These are phyloP conservation scores for Antheraea assamensis DNA, from an alignment of 2,888 invertebrate genomes.

Conservation along the genomic window DNA sequence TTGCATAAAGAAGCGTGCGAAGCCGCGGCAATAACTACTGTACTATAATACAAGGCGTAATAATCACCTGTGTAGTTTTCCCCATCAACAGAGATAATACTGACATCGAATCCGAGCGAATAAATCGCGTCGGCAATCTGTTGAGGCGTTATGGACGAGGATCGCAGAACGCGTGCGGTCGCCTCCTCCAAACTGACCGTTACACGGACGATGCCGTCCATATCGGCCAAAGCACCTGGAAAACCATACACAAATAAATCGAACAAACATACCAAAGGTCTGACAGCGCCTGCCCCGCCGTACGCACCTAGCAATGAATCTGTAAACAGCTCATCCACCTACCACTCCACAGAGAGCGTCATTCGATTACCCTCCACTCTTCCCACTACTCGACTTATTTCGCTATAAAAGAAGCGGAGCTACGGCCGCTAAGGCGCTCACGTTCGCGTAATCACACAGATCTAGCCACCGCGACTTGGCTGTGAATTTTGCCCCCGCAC, in stretches of 20 bases:
- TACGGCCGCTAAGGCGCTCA: too few species aligned
- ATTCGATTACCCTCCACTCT: too few species aligned
- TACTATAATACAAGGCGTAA: neutral
- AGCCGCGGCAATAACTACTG: neutral
- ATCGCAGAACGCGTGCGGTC: conserved; percentile 84
- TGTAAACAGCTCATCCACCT: too few species aligned
- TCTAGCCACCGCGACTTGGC: too few species aligned
- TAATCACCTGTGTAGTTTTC: conserved; percentile 32
- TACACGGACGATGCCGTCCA: conserved; percentile 83
- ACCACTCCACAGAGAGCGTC: too few species aligned
- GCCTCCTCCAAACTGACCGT: conserved; percentile 84
- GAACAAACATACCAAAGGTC: too few species aligned
- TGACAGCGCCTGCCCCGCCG: too few species aligned
- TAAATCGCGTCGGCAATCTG: conserved; percentile 86
- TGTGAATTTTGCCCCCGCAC: too few species aligned
- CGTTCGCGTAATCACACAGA: too few species aligned
- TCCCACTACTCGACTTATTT: too few species aligned
- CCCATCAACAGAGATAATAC: conserved; percentile 44
- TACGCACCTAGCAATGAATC: too few species aligned
- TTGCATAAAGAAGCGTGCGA: neutral
- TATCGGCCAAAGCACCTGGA: conserved; percentile 82
- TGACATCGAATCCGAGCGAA: conserved; percentile 91
- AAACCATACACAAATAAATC: neutral
- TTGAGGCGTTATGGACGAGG: conserved; percentile 75
- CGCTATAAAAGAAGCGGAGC: too few species aligned